Evolutionary conservation across 2,888 invertebrate genomes (phyloP), one percentile per base, ranked within the genome.

Genomic region (Plebejus anna): DNA sequence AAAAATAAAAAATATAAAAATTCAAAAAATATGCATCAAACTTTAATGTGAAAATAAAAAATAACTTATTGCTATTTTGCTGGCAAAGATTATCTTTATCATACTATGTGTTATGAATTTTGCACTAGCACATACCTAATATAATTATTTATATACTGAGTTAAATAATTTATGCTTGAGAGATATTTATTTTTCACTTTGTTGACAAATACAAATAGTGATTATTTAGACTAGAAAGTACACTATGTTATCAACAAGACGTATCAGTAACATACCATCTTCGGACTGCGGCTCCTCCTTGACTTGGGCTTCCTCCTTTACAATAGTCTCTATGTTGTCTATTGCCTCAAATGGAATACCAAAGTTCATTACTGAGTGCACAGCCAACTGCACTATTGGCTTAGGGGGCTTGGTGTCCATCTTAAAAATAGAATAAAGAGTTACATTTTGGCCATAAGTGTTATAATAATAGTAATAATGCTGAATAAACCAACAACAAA

Each of bases 241-340:
- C 42, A 42, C 5, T 4, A 42, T 42, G 32, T 32, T 42, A 47
- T 47, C 2, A 47, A 47, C 47, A 11, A 42, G 11, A 22, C 22
- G 22, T 11, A 61, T 28, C 28, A 61, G 28, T 11, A 66, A 66
- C 66, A 36, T 32, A 73, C 73, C 73, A 32, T 47, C 47, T 32
- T 73, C 73, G 55, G 73, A 73, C 16, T 73, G 51, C 5, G 73
- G 73, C 51, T 73, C 73, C 6, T 73, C 55, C 42, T 73, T 73
- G 22, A 73, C 13, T 73, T 32, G 16, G 3, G 73, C 32, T 32
- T 73, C 73, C 28, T 16, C 55, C 51, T 72, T 72, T 13, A 72
- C 47, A 22, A 72, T 47, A 22, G 73, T 73, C 32, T 73, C 73
- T 5, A 73, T 28, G 16, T 28, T 51, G 13, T 73, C 73, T 16